A percentile compares a stretch with the other conserved stretches of the same genome.
Conservation (phyloP, 2,113 vertebrate genomes). For the Oryzias curvinotus region DNA sequence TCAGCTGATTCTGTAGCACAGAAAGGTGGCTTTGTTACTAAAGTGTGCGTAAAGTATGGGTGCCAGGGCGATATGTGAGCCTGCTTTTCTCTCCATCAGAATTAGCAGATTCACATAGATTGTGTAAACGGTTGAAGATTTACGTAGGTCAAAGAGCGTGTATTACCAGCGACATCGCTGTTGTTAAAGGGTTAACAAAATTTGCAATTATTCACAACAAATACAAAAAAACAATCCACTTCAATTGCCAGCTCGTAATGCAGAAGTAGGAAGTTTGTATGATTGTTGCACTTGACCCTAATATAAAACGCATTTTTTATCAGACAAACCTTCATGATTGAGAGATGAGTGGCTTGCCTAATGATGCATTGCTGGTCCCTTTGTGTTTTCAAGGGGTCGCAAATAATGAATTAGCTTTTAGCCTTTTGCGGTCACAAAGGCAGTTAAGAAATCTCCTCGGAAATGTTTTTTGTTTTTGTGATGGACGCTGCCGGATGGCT, state of each 20-base stretch:
- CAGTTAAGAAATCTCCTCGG: conserved; percentile 16
- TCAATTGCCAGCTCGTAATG: conserved; percentile 1
- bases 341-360: conserved; percentile 32
- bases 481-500: conserved; percentile 18
- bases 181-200: no score
- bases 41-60: no score
- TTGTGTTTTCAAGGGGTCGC: conserved; percentile 40
- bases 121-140: no score
- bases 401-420: conserved; percentile 50
- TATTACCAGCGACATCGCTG: no score
- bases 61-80: no score
- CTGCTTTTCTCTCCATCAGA: no score
- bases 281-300: conserved; percentile 59
- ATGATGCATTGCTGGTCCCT: conserved; percentile 31
- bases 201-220: no score
- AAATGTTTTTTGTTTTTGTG: conserved; percentile 19
- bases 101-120: no score
- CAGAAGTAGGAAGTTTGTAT: conserved; percentile 31
- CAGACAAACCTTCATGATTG: conserved; percentile 51
- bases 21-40: no score
- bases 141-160: no score
- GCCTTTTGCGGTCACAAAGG: conserved; percentile 21
- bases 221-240: no score
- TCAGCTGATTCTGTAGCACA: no score
- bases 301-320: conserved; percentile 60